These are phyloP conservation scores for Ochotona curzoniae DNA, from an alignment of 2,113 vertebrate genomes.

Conservation along the genomic window DNA sequence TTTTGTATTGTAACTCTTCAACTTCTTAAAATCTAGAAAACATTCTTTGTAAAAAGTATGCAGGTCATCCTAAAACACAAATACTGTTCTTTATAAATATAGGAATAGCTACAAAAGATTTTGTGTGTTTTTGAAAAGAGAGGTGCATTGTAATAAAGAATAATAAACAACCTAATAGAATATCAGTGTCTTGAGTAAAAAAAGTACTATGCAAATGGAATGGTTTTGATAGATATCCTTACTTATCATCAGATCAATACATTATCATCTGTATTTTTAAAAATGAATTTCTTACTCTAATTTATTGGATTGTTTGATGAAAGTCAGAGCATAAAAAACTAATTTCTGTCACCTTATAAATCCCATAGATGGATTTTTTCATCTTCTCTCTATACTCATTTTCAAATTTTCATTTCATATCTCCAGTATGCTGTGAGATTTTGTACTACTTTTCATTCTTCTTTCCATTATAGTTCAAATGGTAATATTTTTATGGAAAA, in stretches of 20 bases:
- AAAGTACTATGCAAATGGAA: background rate
- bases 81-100: background rate
- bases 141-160: background rate
- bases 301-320: constrained; percentile 20
- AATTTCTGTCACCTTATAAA: background rate
- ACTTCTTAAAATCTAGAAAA: constrained; percentile 5
- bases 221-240: background rate
- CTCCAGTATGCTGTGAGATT: background rate
- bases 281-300: background rate
- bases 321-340: background rate
- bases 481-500: background rate
- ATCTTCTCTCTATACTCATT: background rate
- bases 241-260: background rate
- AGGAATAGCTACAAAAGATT: too few relatives aligned
- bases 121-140: background rate
- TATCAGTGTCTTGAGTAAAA: background rate
- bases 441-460: background rate
- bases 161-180: background rate
- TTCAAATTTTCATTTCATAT: background rate
- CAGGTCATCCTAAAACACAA: background rate
- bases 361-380: background rate
- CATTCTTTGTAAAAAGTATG: background rate
- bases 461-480: background rate
- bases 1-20: background rate
- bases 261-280: constrained; percentile 14